Evolutionary conservation across 2,797 vertebrate genomes (phyloP), one percentile per base, ranked within the genome.

Genomic region (Clarias laeviceps): DNA sequence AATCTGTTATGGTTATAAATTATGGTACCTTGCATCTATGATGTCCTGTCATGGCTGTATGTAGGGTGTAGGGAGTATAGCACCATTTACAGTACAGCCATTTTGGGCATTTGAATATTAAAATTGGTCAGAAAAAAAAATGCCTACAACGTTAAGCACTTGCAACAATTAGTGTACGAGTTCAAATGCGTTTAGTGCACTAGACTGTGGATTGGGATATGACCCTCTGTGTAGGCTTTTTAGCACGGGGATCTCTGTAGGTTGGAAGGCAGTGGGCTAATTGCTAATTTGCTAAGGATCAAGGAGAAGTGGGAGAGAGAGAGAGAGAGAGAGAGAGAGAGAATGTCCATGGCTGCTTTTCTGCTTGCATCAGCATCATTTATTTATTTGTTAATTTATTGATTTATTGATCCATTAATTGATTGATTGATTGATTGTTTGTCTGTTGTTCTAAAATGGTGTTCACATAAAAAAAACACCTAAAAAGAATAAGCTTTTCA

Each of bases 221-320:
- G 69, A 62, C 69, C n/a, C 27, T 20, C 14, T 37, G 1, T 82
- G 40, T 61, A 14, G 61, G 12, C 22, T 37, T 57, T 54, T 78
- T 57, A 56, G 61, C 22, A 66, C 20, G 81, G 22, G 5, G 18
- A 34, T 8, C 61, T 79, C 77, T 17, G 9, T n/a, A 84, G 24
- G 34, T 29, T 61, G 29, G 27, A 32, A 69, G 65, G 74, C 64
- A 79, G 65, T 61, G n/a, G 74, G 50, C 7, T 84, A 79, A 84
- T 79, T 84, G 74, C 57, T 84, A 32, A 79, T 74, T 61, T 59
- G 50, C 69, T 73, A 32, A 40, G 59, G 57, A 59, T 74, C 6
- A 82, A 32, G 4, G 65, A 22, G 45, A 24, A 9, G 57, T 15
- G 5, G 29, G 68, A 56, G 54, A 59, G 84, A 34, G 80, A 62